A percentile compares a stretch with the other conserved stretches of the same genome.
Evolutionary conservation across 2,113 vertebrate genomes (phyloP).

Genomic region (Nyctibius bracteatus): DNA sequence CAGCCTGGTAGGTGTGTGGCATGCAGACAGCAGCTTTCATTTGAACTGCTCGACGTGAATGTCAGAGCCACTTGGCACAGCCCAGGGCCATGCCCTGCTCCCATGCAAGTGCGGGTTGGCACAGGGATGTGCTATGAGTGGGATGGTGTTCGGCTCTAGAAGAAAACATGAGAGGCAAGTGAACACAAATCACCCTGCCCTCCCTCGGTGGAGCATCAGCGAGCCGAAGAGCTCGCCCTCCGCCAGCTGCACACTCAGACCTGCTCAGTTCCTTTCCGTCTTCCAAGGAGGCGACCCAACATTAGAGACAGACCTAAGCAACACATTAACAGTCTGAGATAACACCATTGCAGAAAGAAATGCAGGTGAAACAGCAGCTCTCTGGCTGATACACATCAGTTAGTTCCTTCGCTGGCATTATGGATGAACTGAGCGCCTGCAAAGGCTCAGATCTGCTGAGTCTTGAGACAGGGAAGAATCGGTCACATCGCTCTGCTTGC

Average conservation of each 20-base stretch:
- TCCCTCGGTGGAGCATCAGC: fast-evolving
- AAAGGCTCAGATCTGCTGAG: not conserved
- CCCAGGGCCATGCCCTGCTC: not conserved
- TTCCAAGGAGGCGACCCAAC: not conserved
- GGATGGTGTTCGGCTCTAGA: not conserved
- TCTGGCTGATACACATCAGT: not conserved
- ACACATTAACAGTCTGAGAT: not conserved
- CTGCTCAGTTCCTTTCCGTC: not conserved
- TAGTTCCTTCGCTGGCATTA: not conserved
- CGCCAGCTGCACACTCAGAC: not conserved
- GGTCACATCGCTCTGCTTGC: fast-evolving
- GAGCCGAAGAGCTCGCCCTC: not conserved
- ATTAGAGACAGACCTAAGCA: not conserved
- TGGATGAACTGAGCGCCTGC: not conserved
- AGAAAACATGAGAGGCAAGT: not conserved
- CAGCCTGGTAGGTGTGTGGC: not conserved
- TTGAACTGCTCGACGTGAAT: not conserved
- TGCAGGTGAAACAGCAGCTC: not conserved
- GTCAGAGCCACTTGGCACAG: not conserved
- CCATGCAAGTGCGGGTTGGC: not conserved
- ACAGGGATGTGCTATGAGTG: fast-evolving
- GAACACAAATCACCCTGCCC: fast-evolving
- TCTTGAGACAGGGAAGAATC: not conserved
- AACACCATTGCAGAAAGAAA: not conserved
- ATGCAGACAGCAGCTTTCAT: not conserved